phyloP scores from a whole-genome alignment of 2,797 vertebrate genomes.

The Gephyroberyx darwinii region DNA sequence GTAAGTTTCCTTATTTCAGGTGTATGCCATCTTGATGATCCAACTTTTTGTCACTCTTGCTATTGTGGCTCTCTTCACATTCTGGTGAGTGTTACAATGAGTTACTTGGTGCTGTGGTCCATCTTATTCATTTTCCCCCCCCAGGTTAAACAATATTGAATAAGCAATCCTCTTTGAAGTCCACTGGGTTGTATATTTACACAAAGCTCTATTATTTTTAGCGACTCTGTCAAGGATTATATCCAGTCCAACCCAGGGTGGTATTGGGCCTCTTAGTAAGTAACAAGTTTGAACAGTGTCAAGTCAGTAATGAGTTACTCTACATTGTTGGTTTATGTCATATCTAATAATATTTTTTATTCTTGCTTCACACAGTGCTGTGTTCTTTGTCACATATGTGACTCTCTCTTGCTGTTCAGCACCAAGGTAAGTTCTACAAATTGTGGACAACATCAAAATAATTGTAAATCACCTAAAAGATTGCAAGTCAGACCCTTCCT shows the following conservation, averaged over 20 bases:
- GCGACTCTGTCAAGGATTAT: conserved; percentile 89
- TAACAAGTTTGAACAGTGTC: conserved; percentile 43
- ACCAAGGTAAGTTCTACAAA: conserved; percentile 81
- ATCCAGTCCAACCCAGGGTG: conserved; percentile 90
- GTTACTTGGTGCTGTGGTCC: not conserved
- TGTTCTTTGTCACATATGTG: conserved; percentile 93
- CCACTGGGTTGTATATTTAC: not conserved
- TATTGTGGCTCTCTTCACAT: conserved; percentile 91
- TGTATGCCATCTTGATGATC: conserved; percentile 89
- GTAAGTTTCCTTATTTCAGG: conserved; percentile 73
- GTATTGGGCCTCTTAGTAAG: conserved; percentile 99
- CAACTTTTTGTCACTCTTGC: conserved; percentile 89
- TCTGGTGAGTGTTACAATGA: conserved; percentile 84
- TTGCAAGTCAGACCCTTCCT: conserved; percentile 1
- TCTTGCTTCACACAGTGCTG: conserved; percentile 78
- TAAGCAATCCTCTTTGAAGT: not conserved
- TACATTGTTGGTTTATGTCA: not conserved
- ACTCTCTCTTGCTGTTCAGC: conserved; percentile 89
- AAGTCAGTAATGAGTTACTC: not conserved
- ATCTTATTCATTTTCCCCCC: conserved; percentile 5
- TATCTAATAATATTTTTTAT: conserved; percentile 26
- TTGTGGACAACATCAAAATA: not conserved
- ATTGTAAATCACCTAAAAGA: not conserved
- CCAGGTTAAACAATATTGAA: not conserved
- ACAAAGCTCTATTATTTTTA: conserved; percentile 58